Base-by-base conservation (phyloP, 1,140 invertebrate genomes). In the Zaprionus kolodkinae region DNA sequence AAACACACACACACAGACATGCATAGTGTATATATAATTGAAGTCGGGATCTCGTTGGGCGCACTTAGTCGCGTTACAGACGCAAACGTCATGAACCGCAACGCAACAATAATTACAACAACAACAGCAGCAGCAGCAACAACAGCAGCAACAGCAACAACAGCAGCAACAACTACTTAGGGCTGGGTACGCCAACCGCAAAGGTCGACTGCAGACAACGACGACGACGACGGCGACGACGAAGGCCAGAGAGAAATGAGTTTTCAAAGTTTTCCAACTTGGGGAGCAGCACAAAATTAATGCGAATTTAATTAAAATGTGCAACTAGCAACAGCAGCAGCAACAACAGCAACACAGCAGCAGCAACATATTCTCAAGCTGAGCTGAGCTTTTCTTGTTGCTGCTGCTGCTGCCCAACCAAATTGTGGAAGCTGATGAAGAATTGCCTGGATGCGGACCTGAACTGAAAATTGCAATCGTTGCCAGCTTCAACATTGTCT, bases 241-340 rank as follows among this genome's bases (percentile, higher is more conserved):
- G 79, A 82, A 67, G 65, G 67, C 56, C 75, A 80, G 33, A 72
- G 27, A 87, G 84, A 89, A 89, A 89, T 80, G 74, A 88, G 86
- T 85, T 88, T 81, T 87, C 82, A 86, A 87, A 88, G 84, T 88
- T 89, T 88, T 76, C 85, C 81, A 83, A 72, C 77, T 74, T 67
- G 67, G 76, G 78, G 81, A 69, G 40, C 67, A 76, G 68, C 71
- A 75, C 70, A 76, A 89, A 89, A 78, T 89, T 89, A 89, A 89
- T 89, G 85, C 86, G 85, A 89, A 89, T 89, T 90, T 89, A 89
- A 89, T 89, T 89, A 89, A 89, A 89, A 89, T 89, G 85, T 88
- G 84, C 84, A 88, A 88, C 84, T 81, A 90, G 81, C 86, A 88
- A 88, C 77, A 87, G 69, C 79, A 67, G 30, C 63, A 43, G 60